phyloP scores from a whole-genome alignment of 2,888 invertebrate species.

The Brachyptera putata region DNA sequence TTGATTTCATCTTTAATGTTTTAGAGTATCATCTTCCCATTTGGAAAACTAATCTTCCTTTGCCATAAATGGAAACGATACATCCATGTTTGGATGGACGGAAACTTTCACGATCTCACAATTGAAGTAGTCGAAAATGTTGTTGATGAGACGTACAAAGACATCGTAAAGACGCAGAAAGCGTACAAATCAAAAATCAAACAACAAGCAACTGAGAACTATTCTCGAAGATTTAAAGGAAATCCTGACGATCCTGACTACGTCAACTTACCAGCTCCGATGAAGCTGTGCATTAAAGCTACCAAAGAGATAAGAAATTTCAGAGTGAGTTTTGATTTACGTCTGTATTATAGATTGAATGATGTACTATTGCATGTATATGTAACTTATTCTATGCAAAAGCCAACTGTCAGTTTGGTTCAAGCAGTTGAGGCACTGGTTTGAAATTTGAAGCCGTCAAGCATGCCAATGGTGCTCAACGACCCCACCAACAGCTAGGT shows the following conservation, averaged over 20 bases:
- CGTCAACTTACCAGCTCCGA: slow-evolving; percentile 73
- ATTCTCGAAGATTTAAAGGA: slow-evolving; percentile 41
- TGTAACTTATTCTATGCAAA: background rate
- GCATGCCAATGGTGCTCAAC: too few species aligned
- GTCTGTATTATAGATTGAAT: too few species aligned
- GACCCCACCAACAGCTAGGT: too few species aligned
- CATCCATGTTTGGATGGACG: slow-evolving; percentile 87
- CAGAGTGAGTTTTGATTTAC: slow-evolving; percentile 46
- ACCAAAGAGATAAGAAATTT: slow-evolving; percentile 53
- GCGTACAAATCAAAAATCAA: slow-evolving; percentile 70
- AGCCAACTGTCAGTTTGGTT: too few species aligned
- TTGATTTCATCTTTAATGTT: background rate
- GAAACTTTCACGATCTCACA: slow-evolving; percentile 83
- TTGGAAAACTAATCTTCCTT: slow-evolving; percentile 49
- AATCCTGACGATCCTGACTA: slow-evolving; percentile 71
- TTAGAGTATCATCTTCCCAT: slow-evolving; percentile 41
- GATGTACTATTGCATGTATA: too few species aligned
- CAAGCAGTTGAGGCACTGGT: too few species aligned
- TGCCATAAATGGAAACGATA: slow-evolving; percentile 73
- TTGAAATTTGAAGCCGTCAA: too few species aligned
- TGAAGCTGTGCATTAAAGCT: slow-evolving; percentile 61
- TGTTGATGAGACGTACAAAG: slow-evolving; percentile 69
- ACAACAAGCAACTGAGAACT: slow-evolving; percentile 65
- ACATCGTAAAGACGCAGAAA: slow-evolving; percentile 75
- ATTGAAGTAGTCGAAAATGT: slow-evolving; percentile 71